Evolutionary conservation across 1,140 invertebrate species (phyloP).

Genomic region (Gonatopus flavifemur): DNA sequence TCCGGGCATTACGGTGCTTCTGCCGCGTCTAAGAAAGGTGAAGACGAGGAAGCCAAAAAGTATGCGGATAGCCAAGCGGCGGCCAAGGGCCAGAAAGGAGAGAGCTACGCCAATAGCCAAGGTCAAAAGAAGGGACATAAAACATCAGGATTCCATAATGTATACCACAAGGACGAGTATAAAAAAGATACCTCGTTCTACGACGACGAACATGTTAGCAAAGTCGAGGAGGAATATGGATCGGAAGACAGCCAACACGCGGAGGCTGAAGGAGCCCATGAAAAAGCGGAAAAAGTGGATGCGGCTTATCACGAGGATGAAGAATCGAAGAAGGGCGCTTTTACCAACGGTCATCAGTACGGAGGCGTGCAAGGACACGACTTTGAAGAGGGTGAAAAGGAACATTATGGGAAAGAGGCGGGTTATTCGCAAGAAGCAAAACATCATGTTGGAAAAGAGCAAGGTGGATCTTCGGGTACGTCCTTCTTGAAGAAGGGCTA

Average conservation of each 20-base stretch:
- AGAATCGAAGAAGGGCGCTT: slow-evolving; percentile 64
- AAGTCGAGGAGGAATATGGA: slow-evolving; percentile 64
- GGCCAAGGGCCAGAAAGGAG: slow-evolving; percentile 62
- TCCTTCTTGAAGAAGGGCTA: no score
- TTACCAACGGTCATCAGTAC: slow-evolving; percentile 64
- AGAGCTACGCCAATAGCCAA: slow-evolving; percentile 64
- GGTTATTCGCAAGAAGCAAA: no score
- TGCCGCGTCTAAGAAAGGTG: slow-evolving; percentile 58
- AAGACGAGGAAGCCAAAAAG: slow-evolving; percentile 57
- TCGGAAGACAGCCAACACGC: slow-evolving; percentile 64
- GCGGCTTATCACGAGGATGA: slow-evolving; percentile 65
- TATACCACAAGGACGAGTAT: slow-evolving; percentile 73
- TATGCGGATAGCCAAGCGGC: slow-evolving; percentile 56
- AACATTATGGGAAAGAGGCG: no score
- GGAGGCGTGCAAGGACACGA: slow-evolving; percentile 69
- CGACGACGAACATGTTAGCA: slow-evolving; percentile 54
- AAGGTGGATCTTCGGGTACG: no score
- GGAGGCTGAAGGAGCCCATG: slow-evolving; percentile 62
- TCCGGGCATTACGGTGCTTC: slow-evolving; percentile 60
- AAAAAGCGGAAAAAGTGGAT: slow-evolving; percentile 66
- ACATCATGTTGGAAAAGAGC: no score
- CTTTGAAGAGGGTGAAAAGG: slow-evolving; percentile 66
- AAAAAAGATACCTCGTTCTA: slow-evolving; percentile 75
- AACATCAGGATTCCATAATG: slow-evolving; percentile 70
- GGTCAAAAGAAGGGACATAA: slow-evolving; percentile 69